Conservation (phyloP, 2,113 vertebrate genomes). For the Anolis sagrei region DNA sequence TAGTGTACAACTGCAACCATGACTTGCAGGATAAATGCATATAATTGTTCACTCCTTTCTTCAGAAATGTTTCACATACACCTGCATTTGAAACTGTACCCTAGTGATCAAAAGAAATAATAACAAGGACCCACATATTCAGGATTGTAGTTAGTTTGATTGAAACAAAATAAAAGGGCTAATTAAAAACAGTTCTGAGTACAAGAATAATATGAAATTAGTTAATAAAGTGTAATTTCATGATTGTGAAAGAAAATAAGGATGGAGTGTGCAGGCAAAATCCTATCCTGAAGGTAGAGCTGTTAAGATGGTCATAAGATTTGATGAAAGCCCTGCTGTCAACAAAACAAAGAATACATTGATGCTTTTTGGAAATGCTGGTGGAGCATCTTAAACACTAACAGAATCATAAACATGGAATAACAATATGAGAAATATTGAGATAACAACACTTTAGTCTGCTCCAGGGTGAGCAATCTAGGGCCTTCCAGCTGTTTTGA, state of each 20-base stretch:
- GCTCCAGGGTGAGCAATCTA: too few species aligned
- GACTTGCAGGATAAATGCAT: not conserved
- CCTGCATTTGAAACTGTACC: not conserved
- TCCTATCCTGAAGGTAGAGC: not conserved
- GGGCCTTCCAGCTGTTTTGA: too few species aligned
- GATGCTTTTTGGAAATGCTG: not conserved
- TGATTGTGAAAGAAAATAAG: too few species aligned
- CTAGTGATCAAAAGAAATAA: not conserved
- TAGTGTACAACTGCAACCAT: not conserved
- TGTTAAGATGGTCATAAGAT: not conserved
- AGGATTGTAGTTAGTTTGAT: not conserved
- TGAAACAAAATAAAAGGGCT: not conserved
- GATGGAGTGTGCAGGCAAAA: not conserved
- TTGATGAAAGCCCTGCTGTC: not conserved
- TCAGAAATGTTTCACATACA: not conserved
- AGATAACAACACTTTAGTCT: too few species aligned
- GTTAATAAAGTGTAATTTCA: not conserved
- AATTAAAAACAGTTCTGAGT: not conserved
- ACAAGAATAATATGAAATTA: not conserved
- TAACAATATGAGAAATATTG: too few species aligned
- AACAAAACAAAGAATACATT: not conserved
- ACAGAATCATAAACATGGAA: too few species aligned
- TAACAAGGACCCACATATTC: not conserved
- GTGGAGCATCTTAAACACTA: too few species aligned
- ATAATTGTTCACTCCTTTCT: not conserved